A percentile compares a stretch with the other conserved stretches of the same genome.
phyloP scores from a whole-genome alignment of 2,113 vertebrate genomes.

The Heptranchias perlo region DNA sequence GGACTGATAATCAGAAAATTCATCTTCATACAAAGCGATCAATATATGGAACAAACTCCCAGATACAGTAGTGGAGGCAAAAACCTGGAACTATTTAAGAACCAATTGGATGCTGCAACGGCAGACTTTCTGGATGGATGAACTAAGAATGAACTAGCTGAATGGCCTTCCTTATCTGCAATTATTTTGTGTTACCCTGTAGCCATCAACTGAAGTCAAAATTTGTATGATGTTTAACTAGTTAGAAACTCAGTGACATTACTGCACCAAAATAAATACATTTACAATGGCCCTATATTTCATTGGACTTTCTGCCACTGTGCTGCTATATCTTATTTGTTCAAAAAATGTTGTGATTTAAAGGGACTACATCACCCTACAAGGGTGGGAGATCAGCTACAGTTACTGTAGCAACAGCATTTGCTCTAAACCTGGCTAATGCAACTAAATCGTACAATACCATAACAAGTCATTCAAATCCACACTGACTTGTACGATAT shows the following conservation, averaged over 20 bases:
- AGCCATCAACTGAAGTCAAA: not conserved
- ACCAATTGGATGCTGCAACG: not conserved
- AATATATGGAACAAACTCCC: not conserved
- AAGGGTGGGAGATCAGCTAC: not conserved
- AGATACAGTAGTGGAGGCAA: not conserved
- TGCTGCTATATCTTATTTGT: not conserved
- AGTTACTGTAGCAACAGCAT: not conserved
- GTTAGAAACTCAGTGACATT: not conserved
- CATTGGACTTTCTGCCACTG: not conserved
- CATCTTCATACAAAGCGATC: too few species aligned
- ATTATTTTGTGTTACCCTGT: not conserved
- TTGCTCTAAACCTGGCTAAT: not conserved
- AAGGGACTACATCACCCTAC: not conserved
- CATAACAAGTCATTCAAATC: not conserved
- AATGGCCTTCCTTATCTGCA: not conserved
- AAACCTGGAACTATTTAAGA: not conserved
- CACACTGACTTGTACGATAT: not conserved
- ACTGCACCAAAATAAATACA: not conserved
- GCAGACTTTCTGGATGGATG: not conserved
- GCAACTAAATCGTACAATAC: not conserved
- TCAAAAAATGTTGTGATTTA: not conserved
- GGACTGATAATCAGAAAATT: too few species aligned
- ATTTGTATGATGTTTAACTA: not conserved
- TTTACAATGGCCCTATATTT: not conserved
- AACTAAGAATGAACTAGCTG: not conserved